A percentile compares a stretch with the other conserved stretches of the same genome.
These are phyloP conservation scores for Balaeniceps rex DNA, from an alignment of 2,113 vertebrate species.

Conservation along the genomic window DNA sequence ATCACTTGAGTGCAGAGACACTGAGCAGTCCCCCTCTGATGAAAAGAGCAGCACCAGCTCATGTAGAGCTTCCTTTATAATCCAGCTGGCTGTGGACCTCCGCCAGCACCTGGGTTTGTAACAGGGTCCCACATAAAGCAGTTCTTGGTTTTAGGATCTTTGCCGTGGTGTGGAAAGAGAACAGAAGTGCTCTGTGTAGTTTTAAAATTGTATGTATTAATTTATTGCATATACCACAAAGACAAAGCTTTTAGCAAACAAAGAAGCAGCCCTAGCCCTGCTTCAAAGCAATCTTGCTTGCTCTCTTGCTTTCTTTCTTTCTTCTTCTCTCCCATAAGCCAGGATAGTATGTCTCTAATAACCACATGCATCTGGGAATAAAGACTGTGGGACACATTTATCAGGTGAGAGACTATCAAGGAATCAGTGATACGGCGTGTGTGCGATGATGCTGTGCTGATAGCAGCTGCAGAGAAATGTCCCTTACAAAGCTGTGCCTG, in stretches of 20 bases:
- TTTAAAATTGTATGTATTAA: background rate
- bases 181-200: background rate
- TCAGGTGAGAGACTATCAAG: background rate
- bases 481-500: background rate
- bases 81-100: background rate
- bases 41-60: background rate
- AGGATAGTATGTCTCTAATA: background rate
- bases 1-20: background rate
- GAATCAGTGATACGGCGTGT: background rate
- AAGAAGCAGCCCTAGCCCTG: background rate
- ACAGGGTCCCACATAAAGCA: background rate
- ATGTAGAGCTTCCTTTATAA: background rate
- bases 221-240: background rate
- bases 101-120: background rate
- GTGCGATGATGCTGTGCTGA: background rate
- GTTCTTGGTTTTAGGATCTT: background rate
- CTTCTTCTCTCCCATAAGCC: background rate
- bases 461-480: background rate
- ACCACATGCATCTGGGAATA: background rate
- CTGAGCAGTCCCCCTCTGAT: background rate
- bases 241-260: background rate
- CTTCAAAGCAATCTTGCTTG: background rate
- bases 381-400: background rate
- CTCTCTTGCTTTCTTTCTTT: background rate
- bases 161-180: background rate